Conservation (phyloP, 2,888 invertebrate genomes). For the Suillia variegata region DNA sequence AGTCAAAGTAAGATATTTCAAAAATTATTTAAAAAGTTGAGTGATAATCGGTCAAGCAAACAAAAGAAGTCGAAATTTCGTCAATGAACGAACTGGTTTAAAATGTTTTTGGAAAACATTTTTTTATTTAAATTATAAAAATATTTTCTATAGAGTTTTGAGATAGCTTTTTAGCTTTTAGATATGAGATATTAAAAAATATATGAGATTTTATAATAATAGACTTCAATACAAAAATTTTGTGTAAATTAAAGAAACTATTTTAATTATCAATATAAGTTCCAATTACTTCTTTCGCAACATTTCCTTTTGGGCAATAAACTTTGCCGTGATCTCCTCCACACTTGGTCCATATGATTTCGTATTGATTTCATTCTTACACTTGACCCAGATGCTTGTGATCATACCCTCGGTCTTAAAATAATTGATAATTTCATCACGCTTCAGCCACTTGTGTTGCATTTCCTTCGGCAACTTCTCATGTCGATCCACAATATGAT, state of each 20-base stretch:
- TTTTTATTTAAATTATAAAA: no score
- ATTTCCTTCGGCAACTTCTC: slow-evolving; percentile 32
- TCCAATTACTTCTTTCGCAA: background rate
- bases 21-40: slow-evolving; percentile 9
- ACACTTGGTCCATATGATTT: slow-evolving; percentile 29
- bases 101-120: no score
- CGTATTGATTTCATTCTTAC: slow-evolving; percentile 30
- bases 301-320: background rate
- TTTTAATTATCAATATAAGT: no score
- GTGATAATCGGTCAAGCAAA: no score
- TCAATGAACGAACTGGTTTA: no score
- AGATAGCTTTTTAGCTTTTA: no score
- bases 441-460: slow-evolving; percentile 43
- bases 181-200: no score
- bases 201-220: no score
- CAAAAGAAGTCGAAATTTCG: no score
- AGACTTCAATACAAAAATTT: no score
- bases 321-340: slow-evolving; percentile 24
- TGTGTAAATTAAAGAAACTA: no score
- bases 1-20: slow-evolving; percentile 50
- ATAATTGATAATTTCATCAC: slow-evolving; percentile 39
- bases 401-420: slow-evolving; percentile 41
- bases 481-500: slow-evolving; percentile 37
- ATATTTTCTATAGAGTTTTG: no score
- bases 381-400: slow-evolving; percentile 35